Evolutionary conservation across 2,888 invertebrate genomes (phyloP), one percentile per base, ranked within the genome.

Genomic region (Doris montereyensis): DNA sequence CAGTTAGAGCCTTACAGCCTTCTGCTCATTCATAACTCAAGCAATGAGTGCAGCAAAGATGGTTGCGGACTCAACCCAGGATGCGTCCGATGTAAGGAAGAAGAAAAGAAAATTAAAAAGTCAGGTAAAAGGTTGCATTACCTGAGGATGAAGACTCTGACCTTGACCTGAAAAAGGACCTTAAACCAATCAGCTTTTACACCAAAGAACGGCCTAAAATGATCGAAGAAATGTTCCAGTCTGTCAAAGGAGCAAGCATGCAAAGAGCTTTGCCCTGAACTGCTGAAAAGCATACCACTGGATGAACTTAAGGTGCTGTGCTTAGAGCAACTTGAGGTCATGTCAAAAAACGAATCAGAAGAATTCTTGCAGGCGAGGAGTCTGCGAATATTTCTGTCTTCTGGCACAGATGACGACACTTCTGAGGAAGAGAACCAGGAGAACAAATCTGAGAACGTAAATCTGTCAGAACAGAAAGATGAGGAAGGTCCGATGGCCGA

Each of bases 251-350:
- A 28, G 86, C 88, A 32, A 91, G 91, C 78, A 86, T 92, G 26
- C 87, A 90, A 68, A 88, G 91, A 26, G 90, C 92, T 84, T 85
- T 92, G 70, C 92, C n/a, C 92, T 3, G 92, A 92, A 32, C 85
- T 90, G 26, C 86, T 92, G 2, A 91, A 91, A 91, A 87, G 88
- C 24, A 80, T 90, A 62, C 84, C 88, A 0, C 24, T 88, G 10
- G 88, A 87, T 17, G 91, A 92, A 65, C 83, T 92, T 79, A 90
- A 91, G 85, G 83, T 80, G 57, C 84, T 90, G 70, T 92, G 92
- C 82, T 79, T 91, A 60, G 89, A 91, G 71, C 90, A 92, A 75
- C 84, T 92, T 67, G 89, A 91, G 75, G 88, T 89, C n/a, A 89
- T 92, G 88, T 90, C 91, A 58, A 87, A 71, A 91, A 91, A 75